Percentiles rank a stretch among this genome's conserved stretches.
Conservation (phyloP, 2,797 vertebrate genomes). For the Pangasius sanitwongsei region DNA sequence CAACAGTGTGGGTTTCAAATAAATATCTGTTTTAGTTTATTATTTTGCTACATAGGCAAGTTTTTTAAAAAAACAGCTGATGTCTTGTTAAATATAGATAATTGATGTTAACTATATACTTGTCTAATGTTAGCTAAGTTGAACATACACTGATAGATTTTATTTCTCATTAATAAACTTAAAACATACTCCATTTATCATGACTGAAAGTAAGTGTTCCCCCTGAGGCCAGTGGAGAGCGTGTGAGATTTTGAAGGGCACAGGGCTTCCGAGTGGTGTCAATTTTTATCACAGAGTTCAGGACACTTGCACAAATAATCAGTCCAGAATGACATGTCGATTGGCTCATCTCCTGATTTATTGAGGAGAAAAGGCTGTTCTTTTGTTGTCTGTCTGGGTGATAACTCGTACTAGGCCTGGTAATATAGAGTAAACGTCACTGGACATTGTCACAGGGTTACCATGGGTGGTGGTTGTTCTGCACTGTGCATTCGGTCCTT, state of each 20-base stretch:
- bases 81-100: neutral
- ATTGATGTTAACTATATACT: neutral
- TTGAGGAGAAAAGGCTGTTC: neutral
- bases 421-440: neutral
- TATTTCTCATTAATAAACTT: neutral
- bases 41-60: neutral
- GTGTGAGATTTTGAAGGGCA: neutral
- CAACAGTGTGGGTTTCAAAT: no score
- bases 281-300: neutral
- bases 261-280: neutral
- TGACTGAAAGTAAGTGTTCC: neutral
- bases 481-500: neutral
- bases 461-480: neutral
- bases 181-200: neutral
- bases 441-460: neutral
- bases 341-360: neutral
- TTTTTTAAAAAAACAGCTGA: neutral
- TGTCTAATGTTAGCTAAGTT: no score
- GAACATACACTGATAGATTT: neutral
- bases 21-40: neutral
- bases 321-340: neutral
- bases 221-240: neutral
- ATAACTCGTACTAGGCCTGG: neutral
- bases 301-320: neutral
- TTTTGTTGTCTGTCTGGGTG: neutral